Evolutionary conservation across 2,888 invertebrate species (phyloP), one percentile per base, ranked within the genome.

Genomic region (Drosophila formosana): DNA sequence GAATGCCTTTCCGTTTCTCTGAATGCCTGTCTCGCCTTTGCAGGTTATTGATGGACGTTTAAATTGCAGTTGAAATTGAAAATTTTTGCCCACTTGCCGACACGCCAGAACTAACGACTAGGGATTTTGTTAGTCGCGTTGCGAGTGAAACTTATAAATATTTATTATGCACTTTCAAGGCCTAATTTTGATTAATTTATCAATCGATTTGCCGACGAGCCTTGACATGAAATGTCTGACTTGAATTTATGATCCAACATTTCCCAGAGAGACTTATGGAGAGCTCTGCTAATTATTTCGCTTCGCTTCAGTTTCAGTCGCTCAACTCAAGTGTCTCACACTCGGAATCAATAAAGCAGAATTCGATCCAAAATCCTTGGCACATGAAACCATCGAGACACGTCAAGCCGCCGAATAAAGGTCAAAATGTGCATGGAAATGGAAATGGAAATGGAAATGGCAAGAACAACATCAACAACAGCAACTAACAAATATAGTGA

Each of bases 41-140:
- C 70, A 39, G 39, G 65, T 82, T 82, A 81, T 88, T 88, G 84
- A 88, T 83, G 75, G 87, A 86, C 89, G 87, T 78, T 87, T 83
- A 85, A 85, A 85, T 85, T 88, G 81, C 84, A 89, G 58, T 78
- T 71, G 85, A 83, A 85, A 85, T 85, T 88, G 81, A 81, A 83
- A 79, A 71, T 55, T 49, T 61, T 61, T 8, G 49, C 55, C 56
- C 55, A 51, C 52, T 52, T 50, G 26, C 30, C 60, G 62, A 69
- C 75, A 69, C 63, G 74, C 58, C 63, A 75, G 49, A 13, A 11
- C 23, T 25, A 55, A 45, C 53, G 23, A 30, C 34, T 25, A 23
- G 18, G 56, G 56, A 46, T 45, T 25, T 62, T 32, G 25, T 18
- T 43, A n/a, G 28, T 18, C 30, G 8, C 28, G 46, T 45, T 37